phyloP scores from a whole-genome alignment of 53 echinoderm and acorn worm genomes.

The Holothuria leucospilota region DNA sequence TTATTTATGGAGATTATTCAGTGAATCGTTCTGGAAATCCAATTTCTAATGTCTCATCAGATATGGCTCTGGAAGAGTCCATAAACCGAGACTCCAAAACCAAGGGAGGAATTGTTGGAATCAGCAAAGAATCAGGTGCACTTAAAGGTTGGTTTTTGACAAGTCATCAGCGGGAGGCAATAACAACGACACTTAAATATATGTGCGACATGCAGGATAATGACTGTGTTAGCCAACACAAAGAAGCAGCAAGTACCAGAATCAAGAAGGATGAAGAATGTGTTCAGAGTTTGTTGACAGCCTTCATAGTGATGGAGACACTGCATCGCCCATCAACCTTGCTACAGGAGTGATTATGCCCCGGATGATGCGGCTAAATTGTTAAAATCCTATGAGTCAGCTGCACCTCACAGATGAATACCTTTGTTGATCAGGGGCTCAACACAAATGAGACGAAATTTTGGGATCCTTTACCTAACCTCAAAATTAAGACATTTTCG shows the following conservation, averaged over 20 bases:
- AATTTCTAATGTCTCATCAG: slow-evolving; percentile 7
- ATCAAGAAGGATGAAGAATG: not conserved
- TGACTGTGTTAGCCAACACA: not conserved
- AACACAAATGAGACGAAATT: slow-evolving; percentile 17
- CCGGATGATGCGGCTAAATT: not conserved
- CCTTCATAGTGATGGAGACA: not conserved
- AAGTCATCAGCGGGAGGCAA: too few relatives aligned
- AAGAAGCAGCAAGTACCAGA: not conserved
- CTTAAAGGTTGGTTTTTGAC: too few relatives aligned
- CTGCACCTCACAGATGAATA: not conserved
- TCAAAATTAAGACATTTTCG: not conserved
- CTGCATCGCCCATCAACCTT: not conserved
- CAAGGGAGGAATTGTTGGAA: not conserved
- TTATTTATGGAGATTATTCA: slow-evolving; percentile 29
- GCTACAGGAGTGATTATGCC: not conserved
- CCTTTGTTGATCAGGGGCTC: slow-evolving; percentile 6
- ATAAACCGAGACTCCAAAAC: slow-evolving; percentile 47
- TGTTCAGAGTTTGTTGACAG: not conserved
- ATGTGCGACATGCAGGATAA: too few relatives aligned
- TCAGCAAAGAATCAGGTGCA: too few relatives aligned
- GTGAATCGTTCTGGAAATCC: not conserved
- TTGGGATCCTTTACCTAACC: slow-evolving; percentile 13
- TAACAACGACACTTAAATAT: too few relatives aligned
- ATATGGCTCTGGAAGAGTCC: too few relatives aligned
- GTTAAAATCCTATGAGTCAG: not conserved